phyloP scores from a whole-genome alignment of 1,140 invertebrate species.

The Sitophilus oryzae region DNA sequence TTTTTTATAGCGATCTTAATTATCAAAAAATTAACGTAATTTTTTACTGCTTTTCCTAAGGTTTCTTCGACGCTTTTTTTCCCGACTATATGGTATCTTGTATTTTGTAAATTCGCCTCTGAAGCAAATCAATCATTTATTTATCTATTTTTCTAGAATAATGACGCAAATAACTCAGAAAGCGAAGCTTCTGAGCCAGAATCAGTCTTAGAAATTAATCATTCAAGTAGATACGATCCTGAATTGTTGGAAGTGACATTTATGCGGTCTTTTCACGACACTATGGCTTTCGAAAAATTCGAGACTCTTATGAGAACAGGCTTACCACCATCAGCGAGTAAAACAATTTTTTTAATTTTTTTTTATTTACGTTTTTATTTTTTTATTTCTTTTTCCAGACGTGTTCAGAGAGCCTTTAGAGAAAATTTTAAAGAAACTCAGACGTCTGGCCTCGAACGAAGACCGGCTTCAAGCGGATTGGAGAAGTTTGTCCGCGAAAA shows the following conservation, averaged over 20 bases:
- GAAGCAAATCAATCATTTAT: no score
- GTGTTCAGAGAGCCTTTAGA: constrained; percentile 20
- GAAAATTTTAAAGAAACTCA: constrained; percentile 26
- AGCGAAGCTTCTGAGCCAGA: neutral
- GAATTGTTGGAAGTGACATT: neutral
- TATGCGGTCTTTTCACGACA: constrained; percentile 13
- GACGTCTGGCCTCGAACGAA: constrained; percentile 22
- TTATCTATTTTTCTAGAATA: neutral
- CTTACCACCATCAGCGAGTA: constrained; percentile 19
- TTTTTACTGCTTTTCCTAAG: no score
- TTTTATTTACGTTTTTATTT: neutral
- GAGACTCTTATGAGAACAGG: constrained; percentile 18
- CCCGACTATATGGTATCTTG: no score
- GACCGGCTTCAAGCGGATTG: constrained; percentile 23
- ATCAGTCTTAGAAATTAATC: neutral
- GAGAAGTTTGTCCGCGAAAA: constrained; percentile 27
- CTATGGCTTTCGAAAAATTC: constrained; percentile 22
- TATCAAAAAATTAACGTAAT: no score
- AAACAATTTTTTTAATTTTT: neutral
- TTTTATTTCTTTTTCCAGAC: constrained; percentile 6
- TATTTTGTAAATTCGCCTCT: no score
- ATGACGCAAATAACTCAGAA: neutral
- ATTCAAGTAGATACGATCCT: no score
- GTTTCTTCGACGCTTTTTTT: no score
- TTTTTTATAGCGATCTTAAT: no score